phyloP scores from a whole-genome alignment of 2,888 invertebrate genomes.

The Ctenicera cuprea region DNA sequence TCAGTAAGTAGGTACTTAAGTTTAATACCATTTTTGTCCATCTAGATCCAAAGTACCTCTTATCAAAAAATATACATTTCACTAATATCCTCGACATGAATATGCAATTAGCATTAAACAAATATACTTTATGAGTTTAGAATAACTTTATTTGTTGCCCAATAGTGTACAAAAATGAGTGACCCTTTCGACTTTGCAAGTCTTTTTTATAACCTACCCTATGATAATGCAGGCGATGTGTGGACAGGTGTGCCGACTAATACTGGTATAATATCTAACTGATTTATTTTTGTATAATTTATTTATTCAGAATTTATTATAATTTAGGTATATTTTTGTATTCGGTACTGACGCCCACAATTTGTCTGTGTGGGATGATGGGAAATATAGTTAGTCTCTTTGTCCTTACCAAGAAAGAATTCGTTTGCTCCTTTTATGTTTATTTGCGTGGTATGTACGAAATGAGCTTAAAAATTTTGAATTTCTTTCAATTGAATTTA shows the following conservation, averaged over 20 bases:
- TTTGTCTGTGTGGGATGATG: slow-evolving; percentile 42
- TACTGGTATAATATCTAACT: not conserved
- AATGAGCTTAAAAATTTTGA: not conserved
- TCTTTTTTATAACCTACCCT: not conserved
- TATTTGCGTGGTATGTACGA: slow-evolving; percentile 41
- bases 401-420: slow-evolving; percentile 35
- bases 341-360: slow-evolving; percentile 30
- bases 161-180: slow-evolving; percentile 1
- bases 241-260: slow-evolving; percentile 6
- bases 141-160: not conserved
- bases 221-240: not conserved
- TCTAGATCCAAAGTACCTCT: not conserved
- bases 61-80: slow-evolving; percentile 10
- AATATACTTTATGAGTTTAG: not conserved
- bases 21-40: not conserved
- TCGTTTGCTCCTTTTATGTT: slow-evolving; percentile 42
- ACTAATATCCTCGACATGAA: slow-evolving; percentile 2
- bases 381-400: slow-evolving; percentile 41
- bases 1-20: no score
- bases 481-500: not conserved
- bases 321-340: slow-evolving; percentile 40
- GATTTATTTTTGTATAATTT: not conserved
- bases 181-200: not conserved
- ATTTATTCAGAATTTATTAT: not conserved
- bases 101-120: slow-evolving; percentile 10